Conservation (phyloP, 2,797 vertebrate genomes). For the Peromyscus nudipes region DNA sequence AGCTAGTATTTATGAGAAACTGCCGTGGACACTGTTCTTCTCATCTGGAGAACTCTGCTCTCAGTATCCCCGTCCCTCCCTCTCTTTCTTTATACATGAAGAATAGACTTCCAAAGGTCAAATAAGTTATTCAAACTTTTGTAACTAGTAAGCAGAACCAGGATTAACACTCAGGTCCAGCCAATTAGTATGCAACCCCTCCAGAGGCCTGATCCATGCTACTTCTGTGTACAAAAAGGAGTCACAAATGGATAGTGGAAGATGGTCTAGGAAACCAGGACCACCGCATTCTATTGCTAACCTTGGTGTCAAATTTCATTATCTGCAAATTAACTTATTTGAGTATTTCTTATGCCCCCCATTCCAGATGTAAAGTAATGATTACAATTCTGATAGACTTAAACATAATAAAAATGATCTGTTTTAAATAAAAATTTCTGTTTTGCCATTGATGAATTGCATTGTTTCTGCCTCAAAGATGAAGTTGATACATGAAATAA, state of each 20-base stretch:
- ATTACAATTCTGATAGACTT: not conserved
- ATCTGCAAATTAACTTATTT: not conserved
- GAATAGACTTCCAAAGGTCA: conserved; percentile 12
- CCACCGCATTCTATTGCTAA: not conserved
- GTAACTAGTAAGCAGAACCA: not conserved
- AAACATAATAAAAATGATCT: not conserved
- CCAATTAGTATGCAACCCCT: not conserved
- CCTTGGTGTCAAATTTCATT: not conserved
- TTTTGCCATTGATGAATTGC: not conserved
- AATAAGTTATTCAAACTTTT: not conserved
- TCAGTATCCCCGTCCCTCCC: too few relatives aligned
- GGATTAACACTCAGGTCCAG: conserved; percentile 46
- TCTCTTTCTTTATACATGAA: not conserved
- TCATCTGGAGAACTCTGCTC: not conserved
- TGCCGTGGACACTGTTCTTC: not conserved
- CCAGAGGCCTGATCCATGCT: not conserved
- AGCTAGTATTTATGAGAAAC: not conserved
- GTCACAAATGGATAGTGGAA: not conserved
- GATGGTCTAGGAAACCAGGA: not conserved
- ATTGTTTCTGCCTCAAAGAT: conserved; percentile 13
- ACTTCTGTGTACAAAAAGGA: not conserved
- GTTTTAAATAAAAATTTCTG: conserved; percentile 4
- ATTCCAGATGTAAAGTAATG: not conserved
- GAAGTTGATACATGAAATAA: not conserved
- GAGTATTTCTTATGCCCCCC: not conserved